Evolutionary conservation across 1,140 invertebrate genomes (phyloP).

Genomic region (Pantala flavescens): DNA sequence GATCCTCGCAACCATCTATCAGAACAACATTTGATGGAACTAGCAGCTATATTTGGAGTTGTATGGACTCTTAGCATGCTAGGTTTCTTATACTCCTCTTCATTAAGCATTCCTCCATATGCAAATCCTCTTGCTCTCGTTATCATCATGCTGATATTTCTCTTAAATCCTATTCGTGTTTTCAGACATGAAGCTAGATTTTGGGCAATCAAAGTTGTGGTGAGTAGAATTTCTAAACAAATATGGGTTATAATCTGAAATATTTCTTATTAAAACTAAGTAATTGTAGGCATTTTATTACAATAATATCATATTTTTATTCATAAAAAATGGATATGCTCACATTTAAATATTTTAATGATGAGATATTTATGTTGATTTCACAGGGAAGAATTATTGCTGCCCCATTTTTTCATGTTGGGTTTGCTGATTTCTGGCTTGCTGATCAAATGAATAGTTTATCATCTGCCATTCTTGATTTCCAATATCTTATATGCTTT

Average conservation of each 20-base stretch:
- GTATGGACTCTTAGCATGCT: slow-evolving; percentile 83
- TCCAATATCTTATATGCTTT: slow-evolving; percentile 85
- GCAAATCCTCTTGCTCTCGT: slow-evolving; percentile 80
- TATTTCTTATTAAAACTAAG: no score
- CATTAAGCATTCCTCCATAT: slow-evolving; percentile 82
- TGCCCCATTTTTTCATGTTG: slow-evolving; percentile 90
- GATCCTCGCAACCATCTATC: slow-evolving; percentile 94
- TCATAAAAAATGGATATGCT: no score
- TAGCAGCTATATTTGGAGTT: slow-evolving; percentile 89
- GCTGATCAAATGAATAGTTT: slow-evolving; percentile 97
- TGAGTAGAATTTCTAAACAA: slow-evolving; percentile 20
- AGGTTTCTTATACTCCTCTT: slow-evolving; percentile 71
- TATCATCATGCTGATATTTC: slow-evolving; percentile 74
- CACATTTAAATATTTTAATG: no score
- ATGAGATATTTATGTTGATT: not conserved
- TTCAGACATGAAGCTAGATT: slow-evolving; percentile 41
- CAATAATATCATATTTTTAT: no score
- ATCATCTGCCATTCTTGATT: slow-evolving; percentile 78
- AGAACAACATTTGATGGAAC: slow-evolving; percentile 93
- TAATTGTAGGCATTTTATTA: no score
- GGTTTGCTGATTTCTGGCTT: slow-evolving; percentile 99
- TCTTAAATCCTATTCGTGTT: slow-evolving; percentile 86
- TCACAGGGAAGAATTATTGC: slow-evolving; percentile 54
- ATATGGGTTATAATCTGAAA: no score
- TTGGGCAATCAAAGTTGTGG: slow-evolving; percentile 42